phyloP scores from a whole-genome alignment of 2,797 vertebrate species.

The Synaphobranchus kaupii region DNA sequence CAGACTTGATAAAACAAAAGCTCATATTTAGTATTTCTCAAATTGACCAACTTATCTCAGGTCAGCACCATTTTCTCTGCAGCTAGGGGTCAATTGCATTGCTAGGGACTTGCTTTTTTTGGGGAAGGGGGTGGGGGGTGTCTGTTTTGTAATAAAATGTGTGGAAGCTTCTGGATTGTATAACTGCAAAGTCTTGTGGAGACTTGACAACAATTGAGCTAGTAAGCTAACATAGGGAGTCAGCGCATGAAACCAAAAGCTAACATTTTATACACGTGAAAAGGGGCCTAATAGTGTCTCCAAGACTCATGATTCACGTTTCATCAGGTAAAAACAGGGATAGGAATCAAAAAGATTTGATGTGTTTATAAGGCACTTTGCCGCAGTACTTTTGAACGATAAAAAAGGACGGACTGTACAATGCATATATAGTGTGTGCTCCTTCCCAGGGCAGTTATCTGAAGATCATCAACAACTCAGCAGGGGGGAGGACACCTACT shows the following conservation, averaged over 20 bases:
- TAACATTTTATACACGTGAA: not conserved
- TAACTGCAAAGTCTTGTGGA: too few species aligned
- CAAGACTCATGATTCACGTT: not conserved
- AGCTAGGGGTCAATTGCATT: too few species aligned
- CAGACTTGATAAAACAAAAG: not conserved
- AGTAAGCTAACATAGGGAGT: too few species aligned
- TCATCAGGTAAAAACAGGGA: not conserved
- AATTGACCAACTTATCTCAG: not conserved
- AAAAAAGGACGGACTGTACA: not conserved
- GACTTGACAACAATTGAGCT: too few species aligned
- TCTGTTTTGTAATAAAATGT: too few species aligned
- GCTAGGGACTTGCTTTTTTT: too few species aligned
- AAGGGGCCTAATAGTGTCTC: not conserved
- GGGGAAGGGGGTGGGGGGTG: too few species aligned
- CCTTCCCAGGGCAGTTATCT: constrained; percentile 34
- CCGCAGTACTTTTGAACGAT: not conserved
- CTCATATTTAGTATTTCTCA: not conserved
- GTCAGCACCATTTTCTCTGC: too few species aligned
- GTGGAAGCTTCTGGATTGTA: too few species aligned
- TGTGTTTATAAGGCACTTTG: not conserved
- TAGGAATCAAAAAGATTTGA: not conserved
- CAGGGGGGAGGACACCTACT: constrained; percentile 22
- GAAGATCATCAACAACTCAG: constrained; percentile 41
- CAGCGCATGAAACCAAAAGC: too few species aligned
- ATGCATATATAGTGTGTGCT: constrained; percentile 26